Evolutionary conservation across 2,113 vertebrate species (phyloP), one percentile per base, ranked within the genome.

Genomic region (Parus major): DNA sequence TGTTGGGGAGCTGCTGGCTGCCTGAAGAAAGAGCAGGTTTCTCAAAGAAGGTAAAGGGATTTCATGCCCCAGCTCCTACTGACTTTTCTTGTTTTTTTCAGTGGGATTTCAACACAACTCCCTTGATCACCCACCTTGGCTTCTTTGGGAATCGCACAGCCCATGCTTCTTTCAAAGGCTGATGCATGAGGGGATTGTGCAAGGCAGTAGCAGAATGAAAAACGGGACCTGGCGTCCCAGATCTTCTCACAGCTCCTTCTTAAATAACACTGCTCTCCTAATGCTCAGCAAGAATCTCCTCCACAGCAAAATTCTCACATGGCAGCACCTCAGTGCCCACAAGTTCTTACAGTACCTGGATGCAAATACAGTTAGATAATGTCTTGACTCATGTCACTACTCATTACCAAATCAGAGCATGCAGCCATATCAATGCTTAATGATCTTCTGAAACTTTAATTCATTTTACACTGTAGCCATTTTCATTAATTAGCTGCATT

Each of bases 401-500:
- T 92, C 72, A 39, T 83, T 90, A 80, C 52, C 36, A 59, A 88
- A 70, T 52, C 56, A 60, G 64, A 71, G 52, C 82, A 41, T 60
- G 41, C 68, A 84, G 86, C 52, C 64, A 2, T 90, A 86, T 56
- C 79, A 84, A 41, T 92, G 78, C 72, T 86, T 84, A 49, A 86
- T 61, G 88, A 69, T 86, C 82, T 90, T 69, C 86, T 90, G 77
- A 96, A 94, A 71, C 69, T 76, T 90, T 71, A 68, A 61, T 93
- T 88, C 80, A 29, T 94, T 92, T 88, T 56, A 50, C 31, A 78
- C 31, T 64, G 15, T 78, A 69, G 56, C 31, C 44, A 39, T 95
- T 94, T 73, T 78, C 69, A 72, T 81, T 93, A 92, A 92, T 86
- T 88, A 92, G 69, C 65, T 86, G 65, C n/a, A 86, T 95, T 94